These are phyloP conservation scores for Buphagus erythrorhynchus DNA, from an alignment of 2,797 vertebrate species.

Conservation along the genomic window DNA sequence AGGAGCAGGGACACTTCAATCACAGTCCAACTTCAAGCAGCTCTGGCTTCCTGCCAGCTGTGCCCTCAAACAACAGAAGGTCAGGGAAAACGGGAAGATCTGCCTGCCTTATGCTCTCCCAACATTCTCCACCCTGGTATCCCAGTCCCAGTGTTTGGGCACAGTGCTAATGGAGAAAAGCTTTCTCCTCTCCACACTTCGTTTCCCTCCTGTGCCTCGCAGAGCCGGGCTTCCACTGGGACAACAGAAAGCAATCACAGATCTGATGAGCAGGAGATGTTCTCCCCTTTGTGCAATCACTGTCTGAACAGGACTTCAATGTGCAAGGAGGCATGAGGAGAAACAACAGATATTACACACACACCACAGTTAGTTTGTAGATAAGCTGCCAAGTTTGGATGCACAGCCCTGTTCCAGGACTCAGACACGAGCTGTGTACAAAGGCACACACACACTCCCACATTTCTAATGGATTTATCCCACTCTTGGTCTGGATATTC, in stretches of 20 bases:
- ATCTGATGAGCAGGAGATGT: neutral
- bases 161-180: neutral
- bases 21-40: neutral
- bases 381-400: too few relatives aligned
- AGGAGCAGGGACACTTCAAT: neutral
- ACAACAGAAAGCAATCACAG: neutral
- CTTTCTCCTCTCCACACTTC: neutral
- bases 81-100: neutral
- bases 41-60: neutral
- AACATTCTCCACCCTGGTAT: fast-evolving
- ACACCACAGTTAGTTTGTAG: neutral
- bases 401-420: neutral
- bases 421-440: neutral
- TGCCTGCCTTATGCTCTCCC: neutral
- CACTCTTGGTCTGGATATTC: neutral
- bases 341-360: fast-evolving
- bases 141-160: neutral
- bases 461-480: fast-evolving
- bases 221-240: neutral
- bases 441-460: fast-evolving
- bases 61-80: neutral
- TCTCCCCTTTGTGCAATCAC: neutral
- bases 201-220: neutral
- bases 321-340: neutral
- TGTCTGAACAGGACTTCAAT: neutral